Evolutionary conservation across 2,797 vertebrate genomes (phyloP), one percentile per base, ranked within the genome.

Genomic region (Remorina albescens): DNA sequence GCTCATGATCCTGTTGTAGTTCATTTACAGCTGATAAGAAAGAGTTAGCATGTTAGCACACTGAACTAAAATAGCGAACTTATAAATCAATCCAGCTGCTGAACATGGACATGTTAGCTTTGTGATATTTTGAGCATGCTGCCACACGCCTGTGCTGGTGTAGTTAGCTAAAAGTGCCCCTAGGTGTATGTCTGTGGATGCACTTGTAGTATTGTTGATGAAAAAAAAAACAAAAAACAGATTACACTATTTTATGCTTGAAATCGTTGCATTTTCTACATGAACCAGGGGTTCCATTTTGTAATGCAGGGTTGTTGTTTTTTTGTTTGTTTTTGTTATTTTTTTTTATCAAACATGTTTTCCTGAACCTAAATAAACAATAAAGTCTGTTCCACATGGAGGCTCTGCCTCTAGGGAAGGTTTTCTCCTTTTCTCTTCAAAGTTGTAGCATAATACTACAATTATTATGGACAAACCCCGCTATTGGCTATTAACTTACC

Each of bases 401-500:
- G 4, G n/a, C 37, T 36, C 36, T 42, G 18, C 19, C 42, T n/a
- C 2, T 30, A 44, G 9, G 37, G 23, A 42, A 21, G 16, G 1
- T 19, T 42, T 42, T 19, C 16, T 42, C 41, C 16, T 16, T 42
- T 42, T 19, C 6, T 7, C 39, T 41, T 18, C 42, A 44, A n/a
- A 10, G n/a, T 4, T 44, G 6, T 26, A 37, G 25, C 28, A 49
- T 34, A 26, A 63, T 25, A 12, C 11, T 21, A 39, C 16, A 19
- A 34, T 60, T 61, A 5, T 25, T 42, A 26, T 70, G 47, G 47
- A 26, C n/a, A 51, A 8, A 66, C 28, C 54, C 23, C 55, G 58
- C n/a, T 39, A 37, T 54, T 7, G n/a, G 28, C 6, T 12, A 47
- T 56, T 41, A 30, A 60, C 8, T 8, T 7, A 13, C 18, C 19